Percentiles rank a stretch among this genome's conserved stretches.
Evolutionary conservation across 2,888 invertebrate genomes (phyloP).

Genomic region (Lithophane leautieri): DNA sequence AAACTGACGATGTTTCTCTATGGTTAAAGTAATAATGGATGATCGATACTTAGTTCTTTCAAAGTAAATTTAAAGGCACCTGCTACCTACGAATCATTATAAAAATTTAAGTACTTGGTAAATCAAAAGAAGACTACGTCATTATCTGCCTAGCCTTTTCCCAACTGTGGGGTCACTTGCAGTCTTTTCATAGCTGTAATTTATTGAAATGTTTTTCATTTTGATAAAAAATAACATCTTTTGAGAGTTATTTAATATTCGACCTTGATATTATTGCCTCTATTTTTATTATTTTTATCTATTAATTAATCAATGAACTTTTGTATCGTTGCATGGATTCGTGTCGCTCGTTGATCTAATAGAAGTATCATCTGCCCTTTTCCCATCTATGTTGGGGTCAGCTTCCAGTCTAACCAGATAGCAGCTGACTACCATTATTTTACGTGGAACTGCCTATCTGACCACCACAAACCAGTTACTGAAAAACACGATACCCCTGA

Average conservation of each 20-base stretch:
- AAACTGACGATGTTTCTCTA: neutral
- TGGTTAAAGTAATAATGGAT: conserved; percentile 1
- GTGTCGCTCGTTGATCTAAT: neutral
- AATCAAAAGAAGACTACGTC: neutral
- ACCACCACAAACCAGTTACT: too few relatives aligned
- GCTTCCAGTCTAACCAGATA: too few relatives aligned
- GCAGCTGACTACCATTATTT: too few relatives aligned
- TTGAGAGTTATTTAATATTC: conserved; percentile 3
- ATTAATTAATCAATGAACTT: neutral
- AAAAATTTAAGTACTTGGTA: neutral
- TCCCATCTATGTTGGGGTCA: too few relatives aligned
- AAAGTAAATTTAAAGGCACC: neutral
- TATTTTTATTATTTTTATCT: conserved; percentile 3
- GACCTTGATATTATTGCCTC: neutral
- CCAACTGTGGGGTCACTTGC: too few relatives aligned
- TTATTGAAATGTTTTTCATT: neutral
- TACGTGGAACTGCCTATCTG: too few relatives aligned
- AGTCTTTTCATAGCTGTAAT: neutral
- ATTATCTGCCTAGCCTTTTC: too few relatives aligned
- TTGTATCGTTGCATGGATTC: neutral
- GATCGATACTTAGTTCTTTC: conserved; percentile 12
- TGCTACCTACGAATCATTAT: neutral
- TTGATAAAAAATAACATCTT: neutral
- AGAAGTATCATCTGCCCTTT: too few relatives aligned
- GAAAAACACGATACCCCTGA: too few relatives aligned